A percentile compares a stretch with the other conserved stretches of the same genome.
These are phyloP conservation scores for Alligator mississippiensis DNA, from an alignment of 2,113 vertebrate genomes.

Conservation along the genomic window DNA sequence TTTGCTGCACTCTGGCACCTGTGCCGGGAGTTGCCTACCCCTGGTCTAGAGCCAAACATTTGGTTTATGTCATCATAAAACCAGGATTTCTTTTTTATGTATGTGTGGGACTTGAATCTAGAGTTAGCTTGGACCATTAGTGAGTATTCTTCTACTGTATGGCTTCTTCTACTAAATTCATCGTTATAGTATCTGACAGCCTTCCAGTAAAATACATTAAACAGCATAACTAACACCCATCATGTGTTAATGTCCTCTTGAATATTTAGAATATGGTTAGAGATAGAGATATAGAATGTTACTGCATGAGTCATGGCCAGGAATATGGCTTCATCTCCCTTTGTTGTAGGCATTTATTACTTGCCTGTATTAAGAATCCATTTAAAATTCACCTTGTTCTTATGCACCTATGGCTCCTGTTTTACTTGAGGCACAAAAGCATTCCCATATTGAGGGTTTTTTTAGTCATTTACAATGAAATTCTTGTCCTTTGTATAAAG, in stretches of 20 bases:
- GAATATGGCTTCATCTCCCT: not conserved
- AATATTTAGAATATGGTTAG: not conserved
- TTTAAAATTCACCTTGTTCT: not conserved
- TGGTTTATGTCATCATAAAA: not conserved
- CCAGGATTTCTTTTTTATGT: not conserved
- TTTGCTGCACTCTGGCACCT: too few species aligned
- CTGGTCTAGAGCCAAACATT: not conserved
- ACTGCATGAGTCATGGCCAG: not conserved
- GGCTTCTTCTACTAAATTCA: not conserved
- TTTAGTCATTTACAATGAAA: not conserved
- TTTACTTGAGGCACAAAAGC: not conserved
- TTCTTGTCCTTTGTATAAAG: not conserved
- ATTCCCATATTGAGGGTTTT: not conserved
- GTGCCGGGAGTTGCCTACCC: too few species aligned
- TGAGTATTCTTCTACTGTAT: not conserved
- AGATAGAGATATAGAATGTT: not conserved
- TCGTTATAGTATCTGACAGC: not conserved
- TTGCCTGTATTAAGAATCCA: not conserved
- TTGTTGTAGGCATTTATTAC: not conserved
- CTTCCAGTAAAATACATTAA: not conserved
- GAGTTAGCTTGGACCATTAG: not conserved
- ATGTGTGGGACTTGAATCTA: slow-evolving; percentile 2
- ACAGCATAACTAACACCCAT: not conserved
- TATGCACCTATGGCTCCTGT: not conserved
- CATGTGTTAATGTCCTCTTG: not conserved